Conservation (phyloP, 2,888 invertebrate species). For the Bedellia somnulentella region DNA sequence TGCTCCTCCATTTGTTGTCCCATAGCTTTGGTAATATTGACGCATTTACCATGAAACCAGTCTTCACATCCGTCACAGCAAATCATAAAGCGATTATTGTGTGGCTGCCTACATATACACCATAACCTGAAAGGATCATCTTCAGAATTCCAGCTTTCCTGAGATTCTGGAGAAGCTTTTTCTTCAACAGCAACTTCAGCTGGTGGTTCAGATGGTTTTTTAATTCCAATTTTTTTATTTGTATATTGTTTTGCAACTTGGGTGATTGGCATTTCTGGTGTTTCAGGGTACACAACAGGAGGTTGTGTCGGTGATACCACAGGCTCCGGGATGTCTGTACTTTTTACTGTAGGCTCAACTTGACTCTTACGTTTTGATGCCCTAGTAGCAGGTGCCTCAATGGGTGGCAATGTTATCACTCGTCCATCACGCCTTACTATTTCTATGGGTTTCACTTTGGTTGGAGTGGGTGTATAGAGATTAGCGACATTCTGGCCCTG, state of each 20-base stretch:
- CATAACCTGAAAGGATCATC: slow-evolving; percentile 88
- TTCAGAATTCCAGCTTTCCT: slow-evolving; percentile 71
- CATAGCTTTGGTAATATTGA: slow-evolving; percentile 88
- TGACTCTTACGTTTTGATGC: slow-evolving; percentile 69
- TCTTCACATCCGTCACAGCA: slow-evolving; percentile 95
- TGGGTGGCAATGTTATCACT: slow-evolving; percentile 77
- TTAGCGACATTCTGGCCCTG: slow-evolving; percentile 12
- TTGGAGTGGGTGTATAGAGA: slow-evolving; percentile 25
- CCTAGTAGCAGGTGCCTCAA: slow-evolving; percentile 80
- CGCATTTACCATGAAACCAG: slow-evolving; percentile 98
- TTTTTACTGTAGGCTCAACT: slow-evolving; percentile 24
- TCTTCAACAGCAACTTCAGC: slow-evolving; percentile 17
- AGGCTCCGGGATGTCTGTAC: slow-evolving; percentile 7
- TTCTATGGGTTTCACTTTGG: slow-evolving; percentile 69
- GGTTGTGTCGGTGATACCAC: slow-evolving; percentile 13
- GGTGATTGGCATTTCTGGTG: slow-evolving; percentile 27
- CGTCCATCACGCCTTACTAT: slow-evolving; percentile 75
- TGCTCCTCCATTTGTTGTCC: slow-evolving; percentile 90
- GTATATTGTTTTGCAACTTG: slow-evolving; percentile 37
- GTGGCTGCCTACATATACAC: slow-evolving; percentile 95
- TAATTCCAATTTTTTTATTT: slow-evolving; percentile 34
- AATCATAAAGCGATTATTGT: slow-evolving; percentile 96
- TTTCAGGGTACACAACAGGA: slow-evolving; percentile 10
- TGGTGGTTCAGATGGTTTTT: slow-evolving; percentile 12
- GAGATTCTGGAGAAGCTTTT: slow-evolving; percentile 58